Base-by-base conservation (phyloP, 2,113 vertebrate genomes). In the Trichechus manatus region DNA sequence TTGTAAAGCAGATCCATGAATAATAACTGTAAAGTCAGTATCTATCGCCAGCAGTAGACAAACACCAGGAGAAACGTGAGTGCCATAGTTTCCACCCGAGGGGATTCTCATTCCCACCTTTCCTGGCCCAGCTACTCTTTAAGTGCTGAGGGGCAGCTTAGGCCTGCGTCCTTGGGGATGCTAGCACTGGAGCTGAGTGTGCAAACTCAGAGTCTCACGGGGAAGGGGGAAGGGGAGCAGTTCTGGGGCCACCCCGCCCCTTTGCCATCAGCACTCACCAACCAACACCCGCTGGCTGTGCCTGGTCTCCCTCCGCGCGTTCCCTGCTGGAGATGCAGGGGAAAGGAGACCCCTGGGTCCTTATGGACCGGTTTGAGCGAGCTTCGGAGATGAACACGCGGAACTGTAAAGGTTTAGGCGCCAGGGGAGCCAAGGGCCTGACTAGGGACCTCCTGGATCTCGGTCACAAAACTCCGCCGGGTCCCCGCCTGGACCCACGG, bases 161-260 rank as follows among this genome's bases (percentile, higher is more conserved):
- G 31, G 9, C 29, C 0, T 0, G 6, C 42, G 25, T 36, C 3
- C 31, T 33, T 59, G 47, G 1, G 8, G 23, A 2, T 3, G 4
- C 27, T 70, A n/a, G 13, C 0, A 0, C 81, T 47, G 29, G 29
- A 63, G 79, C 47, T 47, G 14, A 75, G n/a, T 14, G 13, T 14
- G 22, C 19, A 66, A 27, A 66, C 6, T 10, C 27, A n/a, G 47
- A 47, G 42, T 19, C 2, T 84, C 10, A 6, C 39, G 3, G n/a
- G n/a, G n/a, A n/a, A n/a, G 6, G 0, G 39, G 61, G 75, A 66
- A 50, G 64, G 11, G 27, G 13, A 42, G 29, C 6, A 11, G 9
- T 20, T 13, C 75, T 7, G 47, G 13, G 47, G 29, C 6, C 10
- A 6, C 33, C 15, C 77, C 1, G 25, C 25, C 11, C 31, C 33